Evolutionary conservation across 2,888 invertebrate genomes (phyloP), one percentile per base, ranked within the genome.

Genomic region (Silvanus unidentatus): DNA sequence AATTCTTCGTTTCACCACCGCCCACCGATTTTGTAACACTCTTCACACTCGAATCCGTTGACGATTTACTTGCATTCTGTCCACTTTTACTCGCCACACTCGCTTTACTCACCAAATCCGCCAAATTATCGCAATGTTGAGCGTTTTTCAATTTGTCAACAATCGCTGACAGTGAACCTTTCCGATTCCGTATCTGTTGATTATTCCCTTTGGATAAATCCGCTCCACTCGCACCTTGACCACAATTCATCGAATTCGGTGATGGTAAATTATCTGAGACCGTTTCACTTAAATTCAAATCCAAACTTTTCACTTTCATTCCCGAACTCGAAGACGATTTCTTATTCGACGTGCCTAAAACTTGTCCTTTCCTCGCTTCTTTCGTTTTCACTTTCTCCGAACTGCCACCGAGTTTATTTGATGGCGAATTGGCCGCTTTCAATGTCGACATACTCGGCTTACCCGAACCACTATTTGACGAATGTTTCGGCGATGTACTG

Each of bases 371-470:
- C n/a, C n/a, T n/a, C n/a, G 37, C 4, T 4, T 10, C 37, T 37
- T 22, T 22, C 4, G 14, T 15, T 37, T 37, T 37, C 48, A 69
- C 69, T 36, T 74, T 73, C 13, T 75, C 75, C 51, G 60, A 57
- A 45, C 50, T 43, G 5, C 50, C 52, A 8, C 72, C 66, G 2
- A 40, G 76, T 64, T 81, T 82, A 16, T 78, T 77, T n/a, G 79
- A 81, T 1, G 84, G 84, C 1, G 85, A 84, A 61, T 81, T 81
- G 1, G 83, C 77, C 1, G 89, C 88, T 29, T 91, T 91, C 14
- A 91, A 70, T 1, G 90, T 82, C 0, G 89, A 88, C 88, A 92
- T 89, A 62, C 90, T 90, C 0, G 91, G 91, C 64, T 92, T 92
- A 0, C 91, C 91, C 3, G 88, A 84, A 44, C 79, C 77, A 10